Evolutionary conservation across 1,140 invertebrate species (phyloP).

Genomic region (Pseudomyrmex flavicornis): DNA sequence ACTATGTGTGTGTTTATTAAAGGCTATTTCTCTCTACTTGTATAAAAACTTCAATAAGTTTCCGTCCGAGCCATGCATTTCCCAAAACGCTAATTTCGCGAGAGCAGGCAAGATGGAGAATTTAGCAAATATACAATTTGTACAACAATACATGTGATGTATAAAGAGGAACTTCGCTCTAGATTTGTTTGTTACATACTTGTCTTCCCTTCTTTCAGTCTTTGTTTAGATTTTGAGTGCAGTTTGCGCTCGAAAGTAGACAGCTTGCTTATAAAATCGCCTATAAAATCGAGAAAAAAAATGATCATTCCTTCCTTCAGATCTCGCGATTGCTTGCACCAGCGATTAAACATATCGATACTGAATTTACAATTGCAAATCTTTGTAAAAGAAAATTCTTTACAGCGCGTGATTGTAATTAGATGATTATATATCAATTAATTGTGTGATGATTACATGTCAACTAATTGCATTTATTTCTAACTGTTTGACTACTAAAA

Average conservation of each 20-base stretch:
- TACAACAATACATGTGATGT: conserved; percentile 5
- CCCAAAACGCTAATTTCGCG: conserved; percentile 46
- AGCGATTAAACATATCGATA: background rate
- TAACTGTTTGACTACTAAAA: too few relatives aligned
- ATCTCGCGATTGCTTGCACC: conserved; percentile 23
- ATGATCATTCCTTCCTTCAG: conserved; percentile 44
- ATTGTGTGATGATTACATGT: too few relatives aligned
- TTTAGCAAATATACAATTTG: conserved; percentile 44
- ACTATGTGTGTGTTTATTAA: conserved; percentile 7
- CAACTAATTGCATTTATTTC: too few relatives aligned
- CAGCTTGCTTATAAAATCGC: conserved; percentile 81
- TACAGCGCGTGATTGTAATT: too few relatives aligned
- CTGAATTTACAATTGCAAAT: too few relatives aligned
- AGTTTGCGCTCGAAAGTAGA: conserved; percentile 81
- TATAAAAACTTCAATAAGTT: conserved; percentile 28
- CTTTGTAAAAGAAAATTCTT: too few relatives aligned
- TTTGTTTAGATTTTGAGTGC: conserved; percentile 81
- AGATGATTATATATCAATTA: too few relatives aligned
- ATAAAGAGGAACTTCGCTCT: conserved; percentile 63
- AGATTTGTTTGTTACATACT: conserved; percentile 79
- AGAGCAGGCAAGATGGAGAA: conserved; percentile 67
- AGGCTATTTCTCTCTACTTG: conserved; percentile 24
- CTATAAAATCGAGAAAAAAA: conserved; percentile 80
- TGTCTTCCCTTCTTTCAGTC: conserved; percentile 80
- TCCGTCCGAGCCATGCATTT: conserved; percentile 70